A percentile compares a stretch with the other conserved stretches of the same genome.
Evolutionary conservation across 2,888 invertebrate genomes (phyloP).

Genomic region (Eupithecia pulchellata): DNA sequence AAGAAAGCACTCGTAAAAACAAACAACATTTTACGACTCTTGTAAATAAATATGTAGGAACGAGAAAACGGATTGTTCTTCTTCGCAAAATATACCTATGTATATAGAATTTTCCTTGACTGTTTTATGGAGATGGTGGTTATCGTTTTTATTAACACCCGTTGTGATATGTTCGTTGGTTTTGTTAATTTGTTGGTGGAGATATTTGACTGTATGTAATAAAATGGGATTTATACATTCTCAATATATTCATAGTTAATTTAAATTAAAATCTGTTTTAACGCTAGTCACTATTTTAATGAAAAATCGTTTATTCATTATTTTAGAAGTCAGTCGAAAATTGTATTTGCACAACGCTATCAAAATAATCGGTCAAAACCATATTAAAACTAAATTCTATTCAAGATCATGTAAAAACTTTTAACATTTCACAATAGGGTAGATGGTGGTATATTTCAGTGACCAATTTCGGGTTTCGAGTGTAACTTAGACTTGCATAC

Average conservation of each 20-base stretch:
- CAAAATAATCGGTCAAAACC: background rate
- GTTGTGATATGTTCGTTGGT: background rate
- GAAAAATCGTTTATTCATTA: background rate
- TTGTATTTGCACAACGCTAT: background rate
- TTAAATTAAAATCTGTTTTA: background rate
- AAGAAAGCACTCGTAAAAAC: slow-evolving; percentile 43
- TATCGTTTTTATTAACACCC: slow-evolving; percentile 17
- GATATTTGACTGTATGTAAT: background rate
- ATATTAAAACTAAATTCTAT: background rate
- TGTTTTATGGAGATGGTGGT: slow-evolving; percentile 24
- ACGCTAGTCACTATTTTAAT: background rate
- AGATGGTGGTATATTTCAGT: background rate
- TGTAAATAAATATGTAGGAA: slow-evolving; percentile 38
- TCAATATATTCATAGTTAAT: background rate
- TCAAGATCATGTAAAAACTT: background rate
- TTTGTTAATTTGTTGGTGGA: background rate
- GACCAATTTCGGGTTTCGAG: background rate
- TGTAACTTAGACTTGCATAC: background rate
- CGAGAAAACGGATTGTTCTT: slow-evolving; percentile 44
- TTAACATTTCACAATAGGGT: too few relatives aligned
- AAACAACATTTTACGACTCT: slow-evolving; percentile 45
- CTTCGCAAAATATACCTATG: slow-evolving; percentile 36
- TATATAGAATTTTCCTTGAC: slow-evolving; percentile 37
- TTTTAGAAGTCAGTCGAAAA: background rate
- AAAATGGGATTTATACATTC: background rate